Percentiles rank a stretch among this genome's conserved stretches.
Evolutionary conservation across 2,888 invertebrate species (phyloP).

Genomic region (Campoplex nolae): DNA sequence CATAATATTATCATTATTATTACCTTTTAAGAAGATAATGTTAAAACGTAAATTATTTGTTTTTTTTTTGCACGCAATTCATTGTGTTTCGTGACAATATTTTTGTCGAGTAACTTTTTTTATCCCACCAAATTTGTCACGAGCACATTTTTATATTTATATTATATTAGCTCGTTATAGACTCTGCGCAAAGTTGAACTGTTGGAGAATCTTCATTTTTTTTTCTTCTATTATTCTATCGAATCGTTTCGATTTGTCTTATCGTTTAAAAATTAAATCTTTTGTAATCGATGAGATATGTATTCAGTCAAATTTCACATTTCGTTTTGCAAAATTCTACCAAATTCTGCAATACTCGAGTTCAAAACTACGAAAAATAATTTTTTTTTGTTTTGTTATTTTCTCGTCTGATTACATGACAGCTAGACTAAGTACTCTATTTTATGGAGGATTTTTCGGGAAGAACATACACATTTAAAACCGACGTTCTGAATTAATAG

Average conservation of each 20-base stretch:
- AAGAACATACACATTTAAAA: not conserved
- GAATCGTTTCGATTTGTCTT: constrained; percentile 5
- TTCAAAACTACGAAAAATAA: not conserved
- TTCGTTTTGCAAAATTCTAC: not conserved
- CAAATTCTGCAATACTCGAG: not conserved
- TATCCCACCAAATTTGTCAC: constrained; percentile 21
- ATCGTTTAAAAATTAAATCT: constrained; percentile 10
- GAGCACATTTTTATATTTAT: constrained; percentile 38
- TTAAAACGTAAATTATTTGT: constrained; percentile 30
- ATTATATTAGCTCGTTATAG: constrained; percentile 61
- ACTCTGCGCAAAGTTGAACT: constrained; percentile 45
- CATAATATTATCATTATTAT: constrained; percentile 26
- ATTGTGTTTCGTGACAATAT: constrained; percentile 21
- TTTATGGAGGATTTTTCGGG: not conserved
- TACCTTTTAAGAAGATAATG: constrained; percentile 35
- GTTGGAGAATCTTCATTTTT: constrained; percentile 15
- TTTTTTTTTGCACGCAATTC: constrained; percentile 16
- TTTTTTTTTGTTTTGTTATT: not conserved
- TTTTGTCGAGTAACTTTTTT: constrained; percentile 23
- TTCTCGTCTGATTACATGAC: not conserved
- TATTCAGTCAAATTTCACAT: not conserved
- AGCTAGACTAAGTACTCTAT: not conserved
- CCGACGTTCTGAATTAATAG: not conserved
- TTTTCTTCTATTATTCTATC: constrained; percentile 10
- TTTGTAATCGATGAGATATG: not conserved